phyloP scores from a whole-genome alignment of 2,888 invertebrate genomes.

The Anaspis maculata region DNA sequence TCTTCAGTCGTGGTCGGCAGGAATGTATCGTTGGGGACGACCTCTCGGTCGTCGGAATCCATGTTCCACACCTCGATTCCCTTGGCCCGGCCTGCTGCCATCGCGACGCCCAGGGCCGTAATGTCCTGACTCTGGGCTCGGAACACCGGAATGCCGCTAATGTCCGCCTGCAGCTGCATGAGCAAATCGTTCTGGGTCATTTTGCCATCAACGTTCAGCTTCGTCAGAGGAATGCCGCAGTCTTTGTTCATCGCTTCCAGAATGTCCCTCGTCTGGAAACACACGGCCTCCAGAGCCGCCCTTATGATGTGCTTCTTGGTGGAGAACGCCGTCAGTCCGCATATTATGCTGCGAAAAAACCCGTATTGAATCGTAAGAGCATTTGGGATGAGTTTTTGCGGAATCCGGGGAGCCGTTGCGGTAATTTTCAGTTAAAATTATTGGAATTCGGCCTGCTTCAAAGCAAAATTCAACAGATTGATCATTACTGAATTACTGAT shows the following conservation, averaged over 20 bases:
- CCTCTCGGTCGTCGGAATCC: constrained; percentile 49
- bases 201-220: constrained; percentile 88
- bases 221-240: constrained; percentile 73
- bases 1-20: constrained; percentile 71
- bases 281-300: constrained; percentile 90
- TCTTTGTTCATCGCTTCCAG: constrained; percentile 92
- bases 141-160: constrained; percentile 86
- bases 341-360: constrained; percentile 56
- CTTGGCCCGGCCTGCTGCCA: constrained; percentile 75
- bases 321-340: constrained; percentile 88
- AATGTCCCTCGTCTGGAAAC: constrained; percentile 92
- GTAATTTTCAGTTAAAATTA: no score
- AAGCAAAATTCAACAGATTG: no score
- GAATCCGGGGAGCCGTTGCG: neutral
- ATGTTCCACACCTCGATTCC: constrained; percentile 60
- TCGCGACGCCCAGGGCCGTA: constrained; percentile 86
- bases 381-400: constrained; percentile 3
- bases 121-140: constrained; percentile 80
- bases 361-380: no score
- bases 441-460: no score
- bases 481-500: no score
- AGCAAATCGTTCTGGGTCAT: constrained; percentile 84
- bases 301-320: constrained; percentile 88
- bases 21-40: constrained; percentile 65
- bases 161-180: constrained; percentile 94